A percentile compares a stretch with the other conserved stretches of the same genome.
Conservation (phyloP, 2,888 invertebrate species). For the Phrixothrix hirtus region DNA sequence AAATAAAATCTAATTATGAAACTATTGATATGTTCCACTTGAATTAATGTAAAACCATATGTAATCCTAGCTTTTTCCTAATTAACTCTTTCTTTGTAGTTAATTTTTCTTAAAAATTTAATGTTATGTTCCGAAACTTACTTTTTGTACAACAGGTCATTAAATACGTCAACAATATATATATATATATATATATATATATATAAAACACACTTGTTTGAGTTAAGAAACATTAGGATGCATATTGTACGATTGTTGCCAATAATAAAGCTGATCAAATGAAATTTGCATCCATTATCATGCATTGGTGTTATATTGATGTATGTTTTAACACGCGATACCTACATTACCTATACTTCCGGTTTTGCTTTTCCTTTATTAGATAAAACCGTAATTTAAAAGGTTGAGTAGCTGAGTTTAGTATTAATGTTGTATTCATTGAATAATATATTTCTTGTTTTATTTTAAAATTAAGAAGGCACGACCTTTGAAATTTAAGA, state of each 20-base stretch:
- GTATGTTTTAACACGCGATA: conserved; percentile 46
- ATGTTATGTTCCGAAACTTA: not conserved
- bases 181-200: not conserved
- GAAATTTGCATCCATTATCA: conserved; percentile 27
- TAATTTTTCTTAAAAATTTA: not conserved
- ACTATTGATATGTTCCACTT: too few relatives aligned
- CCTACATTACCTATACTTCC: conserved; percentile 46
- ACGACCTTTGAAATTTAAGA: too few relatives aligned
- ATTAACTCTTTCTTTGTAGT: too few relatives aligned
- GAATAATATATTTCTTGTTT: not conserved
- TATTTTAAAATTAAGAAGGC: too few relatives aligned
- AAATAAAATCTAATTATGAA: too few relatives aligned
- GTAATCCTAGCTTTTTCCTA: too few relatives aligned
- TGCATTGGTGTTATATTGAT: conserved; percentile 39
- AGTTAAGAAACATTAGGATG: not conserved
- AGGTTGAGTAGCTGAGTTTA: conserved; percentile 40
- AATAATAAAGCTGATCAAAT: conserved; percentile 12
- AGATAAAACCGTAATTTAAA: conserved; percentile 44
- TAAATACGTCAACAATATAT: not conserved
- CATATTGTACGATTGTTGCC: conserved; percentile 7
- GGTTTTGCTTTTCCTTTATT: conserved; percentile 44
- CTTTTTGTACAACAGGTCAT: not conserved
- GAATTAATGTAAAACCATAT: too few relatives aligned
- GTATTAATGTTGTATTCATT: conserved; percentile 33
- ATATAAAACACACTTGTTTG: not conserved